Evolutionary conservation across 35 echinoderm and acorn worm genomes (phyloP).

Genomic region (Apostichopus californicus): DNA sequence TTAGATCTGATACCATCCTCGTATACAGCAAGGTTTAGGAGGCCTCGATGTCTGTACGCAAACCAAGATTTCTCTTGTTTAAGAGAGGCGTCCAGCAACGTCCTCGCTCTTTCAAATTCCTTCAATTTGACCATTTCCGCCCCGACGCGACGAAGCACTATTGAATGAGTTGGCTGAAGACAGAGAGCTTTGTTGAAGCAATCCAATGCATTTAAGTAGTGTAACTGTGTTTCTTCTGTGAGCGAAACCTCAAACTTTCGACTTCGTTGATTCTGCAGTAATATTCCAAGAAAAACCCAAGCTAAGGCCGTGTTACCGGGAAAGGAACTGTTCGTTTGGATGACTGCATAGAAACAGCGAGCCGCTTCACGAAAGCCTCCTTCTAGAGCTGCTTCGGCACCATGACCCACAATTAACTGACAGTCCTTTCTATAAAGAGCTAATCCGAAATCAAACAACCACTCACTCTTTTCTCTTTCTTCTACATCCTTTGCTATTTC

Average conservation of each 20-base stretch:
- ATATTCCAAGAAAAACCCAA: conserved; percentile 81
- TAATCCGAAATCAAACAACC: conserved; percentile 84
- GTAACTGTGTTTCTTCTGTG: conserved; percentile 26
- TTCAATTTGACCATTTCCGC: conserved; percentile 58
- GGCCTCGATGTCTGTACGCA: conserved; percentile 72
- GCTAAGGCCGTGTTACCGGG: conserved; percentile 55
- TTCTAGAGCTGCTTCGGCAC: conserved; percentile 15
- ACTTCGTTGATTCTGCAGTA: conserved; percentile 56
- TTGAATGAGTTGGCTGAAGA: conserved; percentile 53
- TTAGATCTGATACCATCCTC: conserved; percentile 45
- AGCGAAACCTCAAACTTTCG: conserved; percentile 58
- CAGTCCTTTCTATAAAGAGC: conserved; percentile 71
- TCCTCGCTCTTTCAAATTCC: conserved; percentile 63
- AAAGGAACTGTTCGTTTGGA: conserved; percentile 36
- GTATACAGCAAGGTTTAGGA: conserved; percentile 69
- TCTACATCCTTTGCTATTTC: conserved; percentile 47
- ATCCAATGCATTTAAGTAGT: conserved; percentile 54
- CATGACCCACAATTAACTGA: conserved; percentile 64
- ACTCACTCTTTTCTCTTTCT: conserved; percentile 76
- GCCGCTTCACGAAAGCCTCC: conserved; percentile 64
- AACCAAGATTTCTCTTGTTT: conserved; percentile 68
- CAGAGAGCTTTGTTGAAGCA: conserved; percentile 72
- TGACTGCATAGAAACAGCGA: conserved; percentile 66
- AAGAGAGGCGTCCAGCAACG: conserved; percentile 63
- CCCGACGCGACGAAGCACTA: conserved; percentile 62